Base-by-base conservation (phyloP, 2,888 invertebrate genomes). In the Chrysolina oricalcia region DNA sequence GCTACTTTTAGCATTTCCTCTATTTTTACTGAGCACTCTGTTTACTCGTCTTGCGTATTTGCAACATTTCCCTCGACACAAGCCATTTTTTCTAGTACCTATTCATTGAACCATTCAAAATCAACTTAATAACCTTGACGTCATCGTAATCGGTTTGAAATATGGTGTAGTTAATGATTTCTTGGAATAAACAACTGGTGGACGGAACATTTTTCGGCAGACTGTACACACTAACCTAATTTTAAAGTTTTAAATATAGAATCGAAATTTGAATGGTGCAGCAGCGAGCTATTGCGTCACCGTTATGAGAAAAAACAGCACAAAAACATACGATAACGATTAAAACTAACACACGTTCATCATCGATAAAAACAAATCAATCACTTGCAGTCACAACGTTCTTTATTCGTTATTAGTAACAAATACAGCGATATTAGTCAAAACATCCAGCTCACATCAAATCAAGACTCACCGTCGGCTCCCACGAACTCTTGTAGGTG, bases 401-500 rank as follows among this genome's bases (percentile, higher is more conserved):
- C 59, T 73, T 76, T 73, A 76, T 73, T 76, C 27, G 23, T n/a
- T 15, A 65, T 40, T 41, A 41, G 46, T 65, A 43, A 15, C 17
- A 17, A 41, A 13, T 41, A 65, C 65, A 41, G 35, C 43, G 17
- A 65, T 23, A 65, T 65, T 46, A 69, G 27, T 59, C 13, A 19
- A 62, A 71, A 72, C 53, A 74, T 50, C 48, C 43, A 67, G 63
- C 64, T 35, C 72, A 62, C 59, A 59, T 59, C 59, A 74, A 59
- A 70, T 70, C 72, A 73, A 48, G 53, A 76, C 76, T 76, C 73
- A 76, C 76, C 76, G 46, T 76, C 73, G 9, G 35, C 43, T 85
- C 91, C 92, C 82, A 95, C 93, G 86, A 96, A 95, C 84, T 96
- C 96, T 85, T 93, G 93, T 85, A 96, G 90, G 88, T 96, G 96